phyloP scores from a whole-genome alignment of 1,140 invertebrate genomes.

The Belonocnema kinseyi region DNA sequence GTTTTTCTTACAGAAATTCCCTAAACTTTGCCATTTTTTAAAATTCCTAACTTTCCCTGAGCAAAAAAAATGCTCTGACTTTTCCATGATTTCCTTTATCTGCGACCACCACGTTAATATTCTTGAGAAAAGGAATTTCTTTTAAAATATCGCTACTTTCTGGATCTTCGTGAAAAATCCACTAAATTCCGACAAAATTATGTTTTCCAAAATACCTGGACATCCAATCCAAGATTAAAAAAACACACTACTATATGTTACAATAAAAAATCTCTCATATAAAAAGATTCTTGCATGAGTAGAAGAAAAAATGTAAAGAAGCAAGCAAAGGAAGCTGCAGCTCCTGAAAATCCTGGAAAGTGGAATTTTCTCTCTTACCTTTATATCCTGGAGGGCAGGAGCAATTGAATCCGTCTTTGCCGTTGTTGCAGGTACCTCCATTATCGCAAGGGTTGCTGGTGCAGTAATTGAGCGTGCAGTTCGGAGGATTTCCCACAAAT shows the following conservation, averaged over 20 bases:
- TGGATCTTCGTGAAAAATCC: too few relatives aligned
- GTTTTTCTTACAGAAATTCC: too few relatives aligned
- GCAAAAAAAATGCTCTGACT: too few relatives aligned
- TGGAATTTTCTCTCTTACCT: slow-evolving; percentile 72
- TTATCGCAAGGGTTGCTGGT: slow-evolving; percentile 79
- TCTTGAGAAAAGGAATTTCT: too few relatives aligned
- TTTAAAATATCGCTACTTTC: too few relatives aligned
- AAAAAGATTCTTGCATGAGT: background rate
- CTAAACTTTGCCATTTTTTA: too few relatives aligned
- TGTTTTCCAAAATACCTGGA: too few relatives aligned
- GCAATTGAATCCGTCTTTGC: slow-evolving; percentile 80
- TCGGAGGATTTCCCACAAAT: slow-evolving; percentile 82
- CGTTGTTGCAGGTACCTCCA: slow-evolving; percentile 77
- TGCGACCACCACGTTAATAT: too few relatives aligned
- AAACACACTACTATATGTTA: background rate
- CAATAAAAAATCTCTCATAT: background rate
- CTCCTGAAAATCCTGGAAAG: background rate
- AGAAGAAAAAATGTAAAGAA: background rate
- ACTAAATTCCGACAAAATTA: too few relatives aligned
- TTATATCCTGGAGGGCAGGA: slow-evolving; percentile 83
- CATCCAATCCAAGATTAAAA: too few relatives aligned
- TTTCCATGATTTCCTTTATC: too few relatives aligned
- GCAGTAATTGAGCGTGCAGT: slow-evolving; percentile 81
- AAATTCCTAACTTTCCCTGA: too few relatives aligned
- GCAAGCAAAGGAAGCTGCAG: background rate